Base-by-base conservation (phyloP, 2,797 vertebrate species). In the Labeo calbasu region DNA sequence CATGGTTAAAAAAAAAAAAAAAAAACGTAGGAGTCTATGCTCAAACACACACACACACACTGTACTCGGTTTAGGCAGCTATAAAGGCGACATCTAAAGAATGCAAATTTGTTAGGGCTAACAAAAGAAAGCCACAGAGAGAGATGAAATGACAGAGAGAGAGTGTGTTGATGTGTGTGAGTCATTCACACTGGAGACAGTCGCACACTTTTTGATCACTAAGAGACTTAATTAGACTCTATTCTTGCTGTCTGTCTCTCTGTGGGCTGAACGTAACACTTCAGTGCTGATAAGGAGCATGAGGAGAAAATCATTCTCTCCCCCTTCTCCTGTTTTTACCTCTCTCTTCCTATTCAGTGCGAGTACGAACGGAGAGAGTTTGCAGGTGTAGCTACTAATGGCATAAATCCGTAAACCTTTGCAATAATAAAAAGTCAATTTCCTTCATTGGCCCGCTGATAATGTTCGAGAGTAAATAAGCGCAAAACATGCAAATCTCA, bases 191-290 rank as follows among this genome's bases (percentile, higher is more conserved):
- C 79, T 48, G 57, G 57, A 72, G 77, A 86, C 85, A 79, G 73
- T 78, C 80, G 23, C 68, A 79, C 76, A 83, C 80, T 72, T 82
- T 57, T 11, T 71, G 77, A 55, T 71, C 61, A 83, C 69, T 81
- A 72, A 80, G 84, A 83, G 81, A 83, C 81, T 83, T 83, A 83
- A 83, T 83, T 83, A 83, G 81, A 83, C 81, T 83, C 81, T 57
- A 53, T 83, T 84, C 82, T 50, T 77, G 63, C 76, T 78, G 63
- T 84, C 82, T 78, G 73, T 78, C 82, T 84, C 63, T 84, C 82
- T 61, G 63, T 69, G 72, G 81, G 73, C 72, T 77, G 61, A 83
- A 69, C 61, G 50, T 69, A 83, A 76, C 81, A 83, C 81, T 83
- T 77, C 81, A 83, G 50, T 77, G 81, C 81, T 83, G 81, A 83